Evolutionary conservation across 53 echinoderm and acorn worm genomes (phyloP), one percentile per base, ranked within the genome.

Genomic region (Arbacia lixula): DNA sequence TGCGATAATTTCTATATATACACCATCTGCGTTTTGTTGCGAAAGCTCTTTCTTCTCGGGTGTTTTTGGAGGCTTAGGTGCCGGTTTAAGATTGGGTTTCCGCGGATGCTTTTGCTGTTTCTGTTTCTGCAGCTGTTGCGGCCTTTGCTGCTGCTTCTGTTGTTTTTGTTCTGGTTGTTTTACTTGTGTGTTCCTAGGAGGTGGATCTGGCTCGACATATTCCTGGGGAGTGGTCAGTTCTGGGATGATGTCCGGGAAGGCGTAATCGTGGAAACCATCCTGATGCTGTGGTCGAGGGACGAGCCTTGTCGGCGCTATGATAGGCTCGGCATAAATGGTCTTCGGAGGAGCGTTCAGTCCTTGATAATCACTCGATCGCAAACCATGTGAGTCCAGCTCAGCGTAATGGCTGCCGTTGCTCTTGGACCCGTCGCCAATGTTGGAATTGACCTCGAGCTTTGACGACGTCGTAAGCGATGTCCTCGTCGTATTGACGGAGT

Each of bases 131-230:
- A n/a, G n/a, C n/a, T n/a, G n/a, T n/a, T n/a, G n/a, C n/a, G n/a
- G n/a, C n/a, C n/a, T n/a, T n/a, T n/a, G n/a, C n/a, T n/a, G n/a
- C n/a, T n/a, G n/a, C n/a, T n/a, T n/a, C n/a, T n/a, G n/a, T n/a
- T n/a, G n/a, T 46, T 46, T 49, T 14, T 71, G 25, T 17, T 42
- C 39, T 5, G 24, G 34, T 21, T 12, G 36, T 10, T 24, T 25
- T 78, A 5, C 79, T 17, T 39, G 24, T 40, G 26, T 60, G 28
- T 39, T 28, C 27, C 60, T 38, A 14, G 79, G 79, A 27, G 61
- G 79, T 29, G 79, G 79, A 39, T 78, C 79, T 0, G 79, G 79
- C n/a, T 78, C 79, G 16, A 78, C 79, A 28, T 78, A 78, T 25
- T 78, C 79, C 2, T 60, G 17, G 24, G 54, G 32, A 19, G 49